Percentiles rank a stretch among this genome's conserved stretches.
phyloP scores from a whole-genome alignment of 2,888 invertebrate genomes.

The Mythimna vitellina region DNA sequence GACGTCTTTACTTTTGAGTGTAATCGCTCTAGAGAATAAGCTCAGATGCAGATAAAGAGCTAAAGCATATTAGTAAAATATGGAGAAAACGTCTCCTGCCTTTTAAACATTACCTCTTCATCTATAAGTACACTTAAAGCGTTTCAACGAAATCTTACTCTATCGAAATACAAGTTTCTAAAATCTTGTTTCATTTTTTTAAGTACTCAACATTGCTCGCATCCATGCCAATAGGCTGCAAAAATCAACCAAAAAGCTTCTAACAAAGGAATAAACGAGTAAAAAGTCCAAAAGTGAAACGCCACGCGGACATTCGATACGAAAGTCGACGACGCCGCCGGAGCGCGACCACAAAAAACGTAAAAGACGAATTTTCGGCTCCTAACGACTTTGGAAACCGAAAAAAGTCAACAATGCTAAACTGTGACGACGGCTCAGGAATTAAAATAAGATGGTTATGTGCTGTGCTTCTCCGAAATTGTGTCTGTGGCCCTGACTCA shows the following conservation, averaged over 20 bases:
- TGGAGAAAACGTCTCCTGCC: background rate
- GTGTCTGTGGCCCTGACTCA: slow-evolving; percentile 46
- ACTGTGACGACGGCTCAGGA: slow-evolving; percentile 76
- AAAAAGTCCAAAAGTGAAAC: slow-evolving; percentile 55
- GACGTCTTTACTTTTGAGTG: background rate
- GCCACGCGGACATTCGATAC: slow-evolving; percentile 63
- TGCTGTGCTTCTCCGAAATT: slow-evolving; percentile 74
- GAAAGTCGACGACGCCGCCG: slow-evolving; percentile 59
- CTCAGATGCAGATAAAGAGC: background rate
- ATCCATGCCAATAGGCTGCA: slow-evolving; percentile 32
- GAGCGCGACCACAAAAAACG: slow-evolving; percentile 61
- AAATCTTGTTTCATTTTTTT: slow-evolving; percentile 42
- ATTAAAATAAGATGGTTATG: slow-evolving; percentile 78
- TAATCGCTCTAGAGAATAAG: background rate
- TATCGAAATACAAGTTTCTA: background rate
- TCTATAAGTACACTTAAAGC: background rate
- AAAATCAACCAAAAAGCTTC: slow-evolving; percentile 55
- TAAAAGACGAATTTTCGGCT: slow-evolving; percentile 66
- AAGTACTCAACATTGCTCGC: slow-evolving; percentile 34
- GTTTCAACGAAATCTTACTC: background rate
- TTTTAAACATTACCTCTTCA: background rate
- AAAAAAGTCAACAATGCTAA: slow-evolving; percentile 78
- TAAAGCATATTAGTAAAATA: background rate
- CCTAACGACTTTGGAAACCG: slow-evolving; percentile 75
- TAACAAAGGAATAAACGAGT: slow-evolving; percentile 54